Conservation (phyloP, 2,113 vertebrate species). For the Scytalopus superciliaris region DNA sequence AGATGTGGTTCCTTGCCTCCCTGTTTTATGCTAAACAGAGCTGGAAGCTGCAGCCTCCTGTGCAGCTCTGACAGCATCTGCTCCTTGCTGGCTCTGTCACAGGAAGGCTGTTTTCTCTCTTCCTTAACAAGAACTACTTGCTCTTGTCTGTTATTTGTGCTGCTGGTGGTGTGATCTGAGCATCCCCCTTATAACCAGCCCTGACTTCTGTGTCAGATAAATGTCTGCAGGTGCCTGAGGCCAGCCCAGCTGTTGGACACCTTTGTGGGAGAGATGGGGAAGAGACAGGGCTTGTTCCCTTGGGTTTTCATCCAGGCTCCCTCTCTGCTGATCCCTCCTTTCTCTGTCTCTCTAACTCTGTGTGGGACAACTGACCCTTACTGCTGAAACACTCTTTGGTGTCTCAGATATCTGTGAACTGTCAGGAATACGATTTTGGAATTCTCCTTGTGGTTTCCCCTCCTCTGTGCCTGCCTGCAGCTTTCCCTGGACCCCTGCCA, state of each 20-base stretch:
- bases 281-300: neutral
- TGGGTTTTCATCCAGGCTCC: neutral
- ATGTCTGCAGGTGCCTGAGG: neutral
- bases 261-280: neutral
- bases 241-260: neutral
- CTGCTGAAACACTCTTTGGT: neutral
- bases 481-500: conserved; percentile 10
- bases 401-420: neutral
- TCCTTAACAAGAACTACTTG: neutral
- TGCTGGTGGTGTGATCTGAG: neutral
- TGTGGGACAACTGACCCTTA: neutral
- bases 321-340: neutral
- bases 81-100: accelerated
- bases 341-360: neutral
- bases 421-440: neutral
- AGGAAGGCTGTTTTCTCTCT: neutral
- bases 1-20: neutral
- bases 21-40: neutral
- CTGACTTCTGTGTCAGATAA: neutral
- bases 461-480: neutral
- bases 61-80: neutral
- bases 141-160: neutral
- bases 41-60: neutral
- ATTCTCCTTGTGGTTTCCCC: neutral
- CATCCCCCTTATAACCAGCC: neutral